Evolutionary conservation across 2,113 vertebrate genomes (phyloP).

Genomic region (Dunckerocampus dactyliophorus): DNA sequence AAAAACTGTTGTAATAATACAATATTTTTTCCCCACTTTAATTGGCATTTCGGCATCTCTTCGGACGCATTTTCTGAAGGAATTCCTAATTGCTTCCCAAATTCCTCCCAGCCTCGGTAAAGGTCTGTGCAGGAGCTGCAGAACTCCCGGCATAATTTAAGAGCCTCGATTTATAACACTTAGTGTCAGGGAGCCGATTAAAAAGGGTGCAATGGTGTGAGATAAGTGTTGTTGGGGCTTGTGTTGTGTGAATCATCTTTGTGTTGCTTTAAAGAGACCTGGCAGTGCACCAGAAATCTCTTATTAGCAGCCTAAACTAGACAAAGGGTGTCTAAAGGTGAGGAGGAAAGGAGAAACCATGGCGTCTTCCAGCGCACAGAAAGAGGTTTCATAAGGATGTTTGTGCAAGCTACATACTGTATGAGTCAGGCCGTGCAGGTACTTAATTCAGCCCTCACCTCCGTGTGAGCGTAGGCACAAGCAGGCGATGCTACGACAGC

Average conservation of each 20-base stretch:
- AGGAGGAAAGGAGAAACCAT: background rate
- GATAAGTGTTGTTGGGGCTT: slow-evolving; percentile 17
- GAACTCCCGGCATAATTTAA: slow-evolving; percentile 50
- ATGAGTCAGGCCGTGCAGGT: slow-evolving; percentile 48
- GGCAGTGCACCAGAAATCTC: slow-evolving; percentile 39
- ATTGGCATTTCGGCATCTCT: background rate
- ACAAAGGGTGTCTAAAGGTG: background rate
- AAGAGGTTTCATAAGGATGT: slow-evolving; percentile 45
- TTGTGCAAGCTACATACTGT: slow-evolving; percentile 9
- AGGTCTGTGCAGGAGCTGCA: slow-evolving; percentile 18
- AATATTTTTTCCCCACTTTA: background rate
- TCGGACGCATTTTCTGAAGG: background rate
- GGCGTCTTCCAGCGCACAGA: slow-evolving; percentile 3
- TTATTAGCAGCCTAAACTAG: slow-evolving; percentile 42
- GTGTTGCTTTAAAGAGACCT: slow-evolving; percentile 16
- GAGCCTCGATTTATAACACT: slow-evolving; percentile 37
- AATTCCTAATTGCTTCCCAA: background rate
- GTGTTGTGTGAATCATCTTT: slow-evolving; percentile 13
- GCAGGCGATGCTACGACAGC: slow-evolving; percentile 46
- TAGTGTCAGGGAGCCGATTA: slow-evolving; percentile 53
- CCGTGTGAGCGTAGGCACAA: slow-evolving; percentile 45
- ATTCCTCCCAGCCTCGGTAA: background rate
- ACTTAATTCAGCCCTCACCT: slow-evolving; percentile 50
- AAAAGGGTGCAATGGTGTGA: slow-evolving; percentile 35
- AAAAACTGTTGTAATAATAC: too few species aligned